Evolutionary conservation across 2,113 vertebrate species (phyloP).

Genomic region (Paradoxurus hermaphroditus): DNA sequence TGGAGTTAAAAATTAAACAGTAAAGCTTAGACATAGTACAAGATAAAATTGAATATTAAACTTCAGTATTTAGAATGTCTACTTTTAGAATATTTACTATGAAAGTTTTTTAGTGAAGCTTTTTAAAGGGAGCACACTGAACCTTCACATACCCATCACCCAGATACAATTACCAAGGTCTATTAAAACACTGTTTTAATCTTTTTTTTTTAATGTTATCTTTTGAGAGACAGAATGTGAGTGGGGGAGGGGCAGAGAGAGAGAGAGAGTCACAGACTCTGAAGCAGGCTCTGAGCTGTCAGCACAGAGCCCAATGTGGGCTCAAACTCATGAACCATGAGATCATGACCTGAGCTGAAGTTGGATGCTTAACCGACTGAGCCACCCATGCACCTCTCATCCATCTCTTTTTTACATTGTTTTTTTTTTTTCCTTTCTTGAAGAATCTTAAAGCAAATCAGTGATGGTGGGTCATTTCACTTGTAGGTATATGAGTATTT

Average conservation of each 20-base stretch:
- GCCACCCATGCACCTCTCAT: not conserved
- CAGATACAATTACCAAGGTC: not conserved
- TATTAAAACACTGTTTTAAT: not conserved
- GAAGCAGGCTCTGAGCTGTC: too few species aligned
- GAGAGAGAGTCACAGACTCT: too few species aligned
- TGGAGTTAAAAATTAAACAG: not conserved
- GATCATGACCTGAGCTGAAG: too few species aligned
- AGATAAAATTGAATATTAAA: not conserved
- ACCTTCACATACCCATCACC: not conserved
- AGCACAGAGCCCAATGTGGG: too few species aligned
- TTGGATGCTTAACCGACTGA: too few species aligned
- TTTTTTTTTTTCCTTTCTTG: not conserved
- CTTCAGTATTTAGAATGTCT: not conserved
- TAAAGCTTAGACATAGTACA: not conserved
- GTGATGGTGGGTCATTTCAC: not conserved
- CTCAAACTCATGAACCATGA: too few species aligned
- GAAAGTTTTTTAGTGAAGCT: not conserved
- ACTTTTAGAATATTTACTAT: not conserved
- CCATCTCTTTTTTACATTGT: not conserved
- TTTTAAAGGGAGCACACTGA: not conserved
- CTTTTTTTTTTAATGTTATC: too few species aligned
- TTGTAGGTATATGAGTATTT: not conserved
- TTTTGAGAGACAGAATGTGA: too few species aligned
- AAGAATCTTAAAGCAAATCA: not conserved
- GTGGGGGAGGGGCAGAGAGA: too few species aligned